Evolutionary conservation across 1,140 invertebrate species (phyloP).

Genomic region (Sipha flava): DNA sequence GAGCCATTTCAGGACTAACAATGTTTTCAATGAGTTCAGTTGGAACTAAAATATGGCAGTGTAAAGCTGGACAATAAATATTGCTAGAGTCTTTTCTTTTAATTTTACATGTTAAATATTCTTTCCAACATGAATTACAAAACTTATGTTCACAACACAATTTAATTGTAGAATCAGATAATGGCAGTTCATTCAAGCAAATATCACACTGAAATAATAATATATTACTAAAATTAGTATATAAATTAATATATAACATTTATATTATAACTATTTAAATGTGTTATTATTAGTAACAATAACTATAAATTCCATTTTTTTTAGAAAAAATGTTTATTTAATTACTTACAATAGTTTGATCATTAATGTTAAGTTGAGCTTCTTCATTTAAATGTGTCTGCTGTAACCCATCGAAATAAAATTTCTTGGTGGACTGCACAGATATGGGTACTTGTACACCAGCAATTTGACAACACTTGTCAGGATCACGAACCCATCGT

Average conservation of each 20-base stretch:
- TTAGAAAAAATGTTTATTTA: too few species aligned
- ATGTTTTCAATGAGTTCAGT: constrained; percentile 59
- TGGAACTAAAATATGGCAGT: constrained; percentile 58
- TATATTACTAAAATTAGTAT: too few species aligned
- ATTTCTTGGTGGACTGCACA: constrained; percentile 36
- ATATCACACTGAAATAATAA: constrained; percentile 54
- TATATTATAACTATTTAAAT: too few species aligned
- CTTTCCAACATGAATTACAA: constrained; percentile 59
- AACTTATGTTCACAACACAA: constrained; percentile 58
- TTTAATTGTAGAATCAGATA: constrained; percentile 42
- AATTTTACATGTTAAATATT: constrained; percentile 59
- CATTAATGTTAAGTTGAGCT: constrained; percentile 16
- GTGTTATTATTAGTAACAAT: too few species aligned
- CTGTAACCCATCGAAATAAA: constrained; percentile 12
- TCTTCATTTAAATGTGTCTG: constrained; percentile 16
- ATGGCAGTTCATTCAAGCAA: constrained; percentile 47
- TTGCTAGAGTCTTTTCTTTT: constrained; percentile 58
- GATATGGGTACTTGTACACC: constrained; percentile 56
- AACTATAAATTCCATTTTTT: too few species aligned
- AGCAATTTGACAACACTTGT: constrained; percentile 57
- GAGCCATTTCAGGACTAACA: constrained; percentile 57
- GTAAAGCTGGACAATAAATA: constrained; percentile 59
- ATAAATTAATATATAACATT: too few species aligned
- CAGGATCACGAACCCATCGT: constrained; percentile 61
- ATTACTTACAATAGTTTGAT: constrained; percentile 17